phyloP scores from a whole-genome alignment of 2,113 vertebrate species.

The Actenoides hombroni region DNA sequence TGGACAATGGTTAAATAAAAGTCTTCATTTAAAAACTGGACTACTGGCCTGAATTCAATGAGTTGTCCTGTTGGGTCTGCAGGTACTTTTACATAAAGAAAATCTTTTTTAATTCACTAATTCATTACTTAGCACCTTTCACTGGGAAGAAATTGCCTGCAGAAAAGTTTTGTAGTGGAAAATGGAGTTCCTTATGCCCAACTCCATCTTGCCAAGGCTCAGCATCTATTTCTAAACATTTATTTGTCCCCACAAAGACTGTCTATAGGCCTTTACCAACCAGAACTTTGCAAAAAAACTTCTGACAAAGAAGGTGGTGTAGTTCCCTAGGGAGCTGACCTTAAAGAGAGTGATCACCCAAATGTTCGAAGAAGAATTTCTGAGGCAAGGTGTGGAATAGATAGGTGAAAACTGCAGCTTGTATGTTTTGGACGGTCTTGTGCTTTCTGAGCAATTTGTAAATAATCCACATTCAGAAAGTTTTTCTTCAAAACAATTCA shows the following conservation, averaged over 20 bases:
- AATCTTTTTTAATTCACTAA: not conserved
- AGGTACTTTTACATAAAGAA: not conserved
- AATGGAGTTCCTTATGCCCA: not conserved
- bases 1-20: not conserved
- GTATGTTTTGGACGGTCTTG: not conserved
- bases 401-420: not conserved
- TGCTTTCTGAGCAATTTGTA: not conserved
- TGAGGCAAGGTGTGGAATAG: not conserved
- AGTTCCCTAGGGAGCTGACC: not conserved
- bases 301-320: not conserved
- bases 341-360: not conserved
- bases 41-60: not conserved
- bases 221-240: not conserved
- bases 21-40: not conserved
- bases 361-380: not conserved
- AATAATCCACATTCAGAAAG: not conserved
- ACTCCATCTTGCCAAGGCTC: not conserved
- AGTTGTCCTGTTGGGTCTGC: not conserved
- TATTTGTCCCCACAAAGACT: not conserved
- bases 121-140: not conserved
- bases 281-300: not conserved
- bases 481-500: not conserved
- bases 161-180: not conserved
- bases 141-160: rapidly evolving
- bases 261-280: not conserved